Conservation (phyloP, 1,140 invertebrate species). For the Ylistrum balloti region DNA sequence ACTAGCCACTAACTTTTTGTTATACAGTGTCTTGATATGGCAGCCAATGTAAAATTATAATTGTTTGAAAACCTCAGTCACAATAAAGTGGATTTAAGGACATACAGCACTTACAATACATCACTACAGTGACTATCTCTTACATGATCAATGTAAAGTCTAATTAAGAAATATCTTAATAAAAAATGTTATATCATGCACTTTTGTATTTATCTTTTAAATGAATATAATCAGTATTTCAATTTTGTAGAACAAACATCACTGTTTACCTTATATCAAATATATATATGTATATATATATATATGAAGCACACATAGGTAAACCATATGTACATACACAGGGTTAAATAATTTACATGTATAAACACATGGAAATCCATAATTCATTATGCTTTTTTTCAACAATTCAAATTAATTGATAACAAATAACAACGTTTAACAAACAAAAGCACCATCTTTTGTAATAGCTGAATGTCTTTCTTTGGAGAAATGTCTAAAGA, state of each 20-base stretch:
- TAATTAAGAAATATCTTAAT: background rate
- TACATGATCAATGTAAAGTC: too few relatives aligned
- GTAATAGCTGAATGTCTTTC: background rate
- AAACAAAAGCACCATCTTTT: conserved; percentile 39
- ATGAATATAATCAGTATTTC: background rate
- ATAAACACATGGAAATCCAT: background rate
- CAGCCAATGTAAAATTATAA: background rate
- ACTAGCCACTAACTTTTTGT: too few relatives aligned
- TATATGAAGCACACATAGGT: background rate
- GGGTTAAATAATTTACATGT: background rate
- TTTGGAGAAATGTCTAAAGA: background rate
- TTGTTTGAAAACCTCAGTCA: background rate
- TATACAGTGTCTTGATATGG: background rate
- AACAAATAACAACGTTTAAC: conserved; percentile 28
- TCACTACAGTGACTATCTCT: background rate
- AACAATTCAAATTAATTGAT: conserved; percentile 21
- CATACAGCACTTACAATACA: background rate
- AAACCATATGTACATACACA: background rate
- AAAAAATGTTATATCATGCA: background rate
- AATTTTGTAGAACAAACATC: background rate
- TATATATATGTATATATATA: too few relatives aligned
- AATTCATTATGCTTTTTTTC: conserved; percentile 12
- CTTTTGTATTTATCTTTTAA: background rate
- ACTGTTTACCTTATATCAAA: background rate
- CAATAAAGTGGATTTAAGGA: background rate